phyloP scores from a whole-genome alignment of 2,797 vertebrate genomes.

The Carduelis carduelis region DNA sequence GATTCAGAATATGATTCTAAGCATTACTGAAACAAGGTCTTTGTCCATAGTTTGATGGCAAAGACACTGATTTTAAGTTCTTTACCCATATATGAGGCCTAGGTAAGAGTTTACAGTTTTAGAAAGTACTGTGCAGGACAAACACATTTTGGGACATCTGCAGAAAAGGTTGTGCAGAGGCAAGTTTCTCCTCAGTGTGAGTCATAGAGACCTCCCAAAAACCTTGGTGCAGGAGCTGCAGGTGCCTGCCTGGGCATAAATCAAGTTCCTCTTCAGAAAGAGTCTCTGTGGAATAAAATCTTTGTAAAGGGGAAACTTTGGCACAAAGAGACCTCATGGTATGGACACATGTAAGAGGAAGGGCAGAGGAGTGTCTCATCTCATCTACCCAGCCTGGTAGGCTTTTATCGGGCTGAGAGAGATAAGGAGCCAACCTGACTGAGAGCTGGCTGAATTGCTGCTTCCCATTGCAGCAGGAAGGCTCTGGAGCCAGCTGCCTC shows the following conservation, averaged over 20 bases:
- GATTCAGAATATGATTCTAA: too few species aligned
- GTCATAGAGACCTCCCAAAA: not conserved
- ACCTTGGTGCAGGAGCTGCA: not conserved
- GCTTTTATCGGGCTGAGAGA: not conserved
- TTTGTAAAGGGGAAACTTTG: not conserved
- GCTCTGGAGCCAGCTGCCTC: not conserved
- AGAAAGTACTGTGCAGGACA: not conserved
- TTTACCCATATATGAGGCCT: not conserved
- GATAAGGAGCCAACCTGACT: not conserved
- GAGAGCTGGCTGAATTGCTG: not conserved
- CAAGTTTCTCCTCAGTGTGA: not conserved
- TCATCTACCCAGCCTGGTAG: not conserved
- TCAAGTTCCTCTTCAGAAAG: not conserved
- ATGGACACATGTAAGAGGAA: not conserved
- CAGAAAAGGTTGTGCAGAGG: not conserved
- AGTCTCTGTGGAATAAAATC: not conserved
- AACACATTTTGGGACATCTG: not conserved
- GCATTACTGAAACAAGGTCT: not conserved
- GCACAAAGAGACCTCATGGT: not conserved
- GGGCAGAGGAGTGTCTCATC: not conserved
- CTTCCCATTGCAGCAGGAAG: not conserved
- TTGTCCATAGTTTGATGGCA: not conserved
- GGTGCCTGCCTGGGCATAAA: not conserved
- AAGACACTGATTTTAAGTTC: not conserved
- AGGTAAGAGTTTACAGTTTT: not conserved